phyloP scores from a whole-genome alignment of 2,797 vertebrate genomes.

The Florisuga fusca region DNA sequence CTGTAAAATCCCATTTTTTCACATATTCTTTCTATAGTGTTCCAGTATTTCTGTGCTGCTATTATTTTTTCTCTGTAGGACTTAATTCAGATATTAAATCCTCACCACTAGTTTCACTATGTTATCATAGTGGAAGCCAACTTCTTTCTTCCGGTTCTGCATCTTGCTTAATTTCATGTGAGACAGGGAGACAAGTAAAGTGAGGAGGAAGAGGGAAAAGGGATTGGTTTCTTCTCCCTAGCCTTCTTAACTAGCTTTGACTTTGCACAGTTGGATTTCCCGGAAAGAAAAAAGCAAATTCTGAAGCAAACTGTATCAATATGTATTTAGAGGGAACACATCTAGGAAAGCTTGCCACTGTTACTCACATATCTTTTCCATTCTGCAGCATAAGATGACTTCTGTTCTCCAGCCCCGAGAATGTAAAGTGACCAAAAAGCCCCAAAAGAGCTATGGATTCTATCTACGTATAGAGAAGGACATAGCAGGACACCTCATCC shows the following conservation, averaged over 20 bases:
- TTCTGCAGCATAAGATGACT: conserved; percentile 81
- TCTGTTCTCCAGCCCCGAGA: conserved; percentile 79
- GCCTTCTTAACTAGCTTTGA: background rate
- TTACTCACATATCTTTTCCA: background rate
- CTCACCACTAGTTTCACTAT: background rate
- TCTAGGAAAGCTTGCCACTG: background rate
- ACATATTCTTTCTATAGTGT: background rate
- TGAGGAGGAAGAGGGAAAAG: background rate
- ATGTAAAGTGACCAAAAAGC: conserved; percentile 86
- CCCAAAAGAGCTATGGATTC: conserved; percentile 89
- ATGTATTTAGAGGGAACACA: background rate
- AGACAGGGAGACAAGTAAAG: background rate
- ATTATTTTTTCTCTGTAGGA: background rate
- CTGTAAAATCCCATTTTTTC: background rate
- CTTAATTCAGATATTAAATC: background rate
- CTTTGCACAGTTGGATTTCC: background rate
- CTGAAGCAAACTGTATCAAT: background rate
- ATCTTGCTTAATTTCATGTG: background rate
- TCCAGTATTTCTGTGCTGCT: background rate
- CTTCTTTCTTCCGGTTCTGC: background rate
- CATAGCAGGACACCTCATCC: conserved; percentile 89
- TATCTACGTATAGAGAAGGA: conserved; percentile 88
- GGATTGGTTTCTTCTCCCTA: background rate
- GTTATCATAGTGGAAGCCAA: background rate
- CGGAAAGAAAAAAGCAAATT: background rate